Evolutionary conservation across 2,888 invertebrate genomes (phyloP).

Genomic region (Drosophila barbarae): DNA sequence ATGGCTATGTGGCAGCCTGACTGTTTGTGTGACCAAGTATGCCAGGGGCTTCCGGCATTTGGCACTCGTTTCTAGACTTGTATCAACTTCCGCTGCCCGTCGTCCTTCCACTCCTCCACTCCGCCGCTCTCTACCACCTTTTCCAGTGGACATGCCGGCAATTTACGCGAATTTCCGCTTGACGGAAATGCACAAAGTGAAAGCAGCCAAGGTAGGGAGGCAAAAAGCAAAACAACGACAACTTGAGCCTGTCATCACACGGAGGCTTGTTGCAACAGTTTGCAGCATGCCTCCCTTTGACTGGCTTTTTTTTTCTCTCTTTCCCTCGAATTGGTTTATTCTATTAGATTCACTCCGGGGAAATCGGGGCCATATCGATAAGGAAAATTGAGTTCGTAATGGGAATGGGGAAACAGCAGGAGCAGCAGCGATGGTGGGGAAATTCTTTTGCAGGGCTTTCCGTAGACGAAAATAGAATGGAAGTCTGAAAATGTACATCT

Average conservation of each 20-base stretch:
- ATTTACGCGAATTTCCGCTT: constrained; percentile 71
- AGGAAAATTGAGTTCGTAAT: constrained; percentile 24
- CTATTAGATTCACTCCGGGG: constrained; percentile 31
- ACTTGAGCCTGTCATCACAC: constrained; percentile 59
- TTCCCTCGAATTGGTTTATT: constrained; percentile 23
- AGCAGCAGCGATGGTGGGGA: constrained; percentile 9
- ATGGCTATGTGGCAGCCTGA: neutral
- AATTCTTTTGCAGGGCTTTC: neutral
- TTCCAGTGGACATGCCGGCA: constrained; percentile 64
- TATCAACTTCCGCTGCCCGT: constrained; percentile 62
- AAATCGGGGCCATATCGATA: constrained; percentile 30
- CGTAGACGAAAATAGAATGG: constrained; percentile 5
- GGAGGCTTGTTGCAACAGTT: constrained; percentile 51
- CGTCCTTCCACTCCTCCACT: neutral
- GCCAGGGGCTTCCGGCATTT: constrained; percentile 68
- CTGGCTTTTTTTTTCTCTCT: neutral
- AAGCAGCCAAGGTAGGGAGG: constrained; percentile 38
- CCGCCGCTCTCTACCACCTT: constrained; percentile 5
- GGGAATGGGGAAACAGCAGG: constrained; percentile 13
- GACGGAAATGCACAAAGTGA: constrained; percentile 74
- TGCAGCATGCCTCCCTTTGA: constrained; percentile 5
- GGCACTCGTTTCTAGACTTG: constrained; percentile 73
- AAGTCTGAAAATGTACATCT: constrained; percentile 1
- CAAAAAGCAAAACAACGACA: constrained; percentile 38
- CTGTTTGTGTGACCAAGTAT: constrained; percentile 43